Percentiles rank a stretch among this genome's conserved stretches.
phyloP scores from a whole-genome alignment of 2,797 vertebrate species.

The Halcyon chelicuti region DNA sequence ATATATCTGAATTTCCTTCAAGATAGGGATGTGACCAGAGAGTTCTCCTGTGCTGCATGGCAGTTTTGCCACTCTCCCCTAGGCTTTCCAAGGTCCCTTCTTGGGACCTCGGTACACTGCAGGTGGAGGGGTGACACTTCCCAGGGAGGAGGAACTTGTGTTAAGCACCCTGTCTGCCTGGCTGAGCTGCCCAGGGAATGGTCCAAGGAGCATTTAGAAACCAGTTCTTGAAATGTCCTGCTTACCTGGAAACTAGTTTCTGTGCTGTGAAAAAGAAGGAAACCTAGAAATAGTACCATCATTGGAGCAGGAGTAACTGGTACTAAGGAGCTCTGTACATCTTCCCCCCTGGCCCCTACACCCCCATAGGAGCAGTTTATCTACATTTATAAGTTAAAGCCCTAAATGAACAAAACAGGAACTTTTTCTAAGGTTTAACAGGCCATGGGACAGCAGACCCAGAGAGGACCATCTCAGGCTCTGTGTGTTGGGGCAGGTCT shows the following conservation, averaged over 20 bases:
- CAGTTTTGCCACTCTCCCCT: not conserved
- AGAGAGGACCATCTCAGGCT: not conserved
- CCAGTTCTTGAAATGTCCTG: not conserved
- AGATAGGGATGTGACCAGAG: not conserved
- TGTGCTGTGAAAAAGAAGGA: not conserved
- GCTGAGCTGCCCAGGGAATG: not conserved
- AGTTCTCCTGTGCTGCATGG: not conserved
- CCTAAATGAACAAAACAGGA: not conserved
- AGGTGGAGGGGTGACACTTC: not conserved
- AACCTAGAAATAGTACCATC: not conserved
- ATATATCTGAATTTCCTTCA: not conserved
- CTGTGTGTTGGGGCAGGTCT: not conserved
- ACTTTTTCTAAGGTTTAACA: not conserved
- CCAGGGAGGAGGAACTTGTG: not conserved
- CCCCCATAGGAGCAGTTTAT: not conserved
- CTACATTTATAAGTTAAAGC: not conserved
- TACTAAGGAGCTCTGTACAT: not conserved
- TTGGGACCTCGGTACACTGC: rapidly evolving
- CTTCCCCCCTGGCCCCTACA: not conserved
- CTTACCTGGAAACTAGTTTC: not conserved
- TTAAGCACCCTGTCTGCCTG: not conserved
- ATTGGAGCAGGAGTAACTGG: not conserved
- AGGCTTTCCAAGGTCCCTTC: not conserved
- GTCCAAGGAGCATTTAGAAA: not conserved
- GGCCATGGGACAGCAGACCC: not conserved